Conservation (phyloP, 2,113 vertebrate species). For the Piaya cayana region DNA sequence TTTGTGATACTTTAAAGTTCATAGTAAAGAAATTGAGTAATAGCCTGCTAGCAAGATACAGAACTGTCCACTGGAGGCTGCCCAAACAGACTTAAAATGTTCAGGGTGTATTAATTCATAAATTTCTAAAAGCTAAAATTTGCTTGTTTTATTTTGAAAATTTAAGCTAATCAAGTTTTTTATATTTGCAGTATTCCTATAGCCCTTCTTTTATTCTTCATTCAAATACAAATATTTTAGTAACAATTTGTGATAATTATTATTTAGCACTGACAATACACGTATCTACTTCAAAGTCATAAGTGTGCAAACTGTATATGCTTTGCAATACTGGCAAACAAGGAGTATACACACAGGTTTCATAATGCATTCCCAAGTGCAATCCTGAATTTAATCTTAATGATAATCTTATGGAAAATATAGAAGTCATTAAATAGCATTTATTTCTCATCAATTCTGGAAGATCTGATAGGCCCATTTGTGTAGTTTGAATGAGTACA, state of each 20-base stretch:
- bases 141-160: not conserved
- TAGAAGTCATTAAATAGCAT: not conserved
- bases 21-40: not conserved
- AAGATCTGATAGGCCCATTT: not conserved
- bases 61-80: not conserved
- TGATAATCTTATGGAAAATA: not conserved
- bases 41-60: not conserved
- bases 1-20: not conserved
- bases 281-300: not conserved
- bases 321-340: not conserved
- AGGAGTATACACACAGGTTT: not conserved
- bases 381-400: not conserved
- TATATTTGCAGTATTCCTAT: not conserved
- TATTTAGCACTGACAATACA: not conserved
- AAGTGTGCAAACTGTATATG: not conserved
- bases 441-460: not conserved
- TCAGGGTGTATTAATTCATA: not conserved
- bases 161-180: not conserved
- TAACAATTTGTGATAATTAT: not conserved
- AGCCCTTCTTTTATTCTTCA: not conserved
- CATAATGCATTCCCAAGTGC: not conserved
- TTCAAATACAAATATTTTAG: not conserved
- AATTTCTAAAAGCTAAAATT: not conserved
- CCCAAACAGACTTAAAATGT: not conserved
- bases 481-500: not conserved